A percentile compares a stretch with the other conserved stretches of the same genome.
Evolutionary conservation across 2,888 invertebrate species (phyloP).

Genomic region (Aphodius granarius): DNA sequence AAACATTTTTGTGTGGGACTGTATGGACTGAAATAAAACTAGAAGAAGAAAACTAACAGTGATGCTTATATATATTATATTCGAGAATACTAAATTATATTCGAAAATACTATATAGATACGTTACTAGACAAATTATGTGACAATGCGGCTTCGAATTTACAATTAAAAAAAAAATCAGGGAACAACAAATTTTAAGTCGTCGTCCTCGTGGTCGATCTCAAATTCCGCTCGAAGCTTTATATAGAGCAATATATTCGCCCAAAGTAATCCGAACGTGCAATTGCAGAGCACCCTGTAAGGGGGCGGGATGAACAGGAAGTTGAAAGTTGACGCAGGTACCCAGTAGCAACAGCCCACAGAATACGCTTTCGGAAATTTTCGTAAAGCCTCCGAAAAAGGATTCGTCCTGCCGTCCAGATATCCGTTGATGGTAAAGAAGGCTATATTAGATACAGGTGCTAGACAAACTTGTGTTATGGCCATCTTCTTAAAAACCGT

Average conservation of each 20-base stretch:
- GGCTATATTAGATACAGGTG: not conserved
- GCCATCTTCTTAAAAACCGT: not conserved
- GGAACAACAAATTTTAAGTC: too few relatives aligned
- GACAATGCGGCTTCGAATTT: too few relatives aligned
- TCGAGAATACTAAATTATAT: too few relatives aligned
- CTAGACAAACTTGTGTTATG: not conserved
- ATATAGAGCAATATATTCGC: not conserved
- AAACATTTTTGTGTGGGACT: not conserved
- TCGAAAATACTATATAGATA: too few relatives aligned
- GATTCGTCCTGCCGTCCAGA: not conserved
- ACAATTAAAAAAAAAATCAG: too few relatives aligned
- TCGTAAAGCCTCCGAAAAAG: not conserved
- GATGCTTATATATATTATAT: too few relatives aligned
- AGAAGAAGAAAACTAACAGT: too few relatives aligned
- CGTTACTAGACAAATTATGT: too few relatives aligned
- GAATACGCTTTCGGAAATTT: not conserved
- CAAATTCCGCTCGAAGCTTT: not conserved
- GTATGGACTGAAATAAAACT: too few relatives aligned
- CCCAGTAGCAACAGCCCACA: not conserved
- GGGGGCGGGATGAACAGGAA: not conserved
- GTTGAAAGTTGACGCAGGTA: not conserved
- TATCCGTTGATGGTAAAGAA: not conserved
- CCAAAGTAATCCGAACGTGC: not conserved
- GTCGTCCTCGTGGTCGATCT: not conserved
- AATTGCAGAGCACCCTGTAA: not conserved